Conservation (phyloP, 2,888 invertebrate genomes). For the Dorcus parallelipipedus region DNA sequence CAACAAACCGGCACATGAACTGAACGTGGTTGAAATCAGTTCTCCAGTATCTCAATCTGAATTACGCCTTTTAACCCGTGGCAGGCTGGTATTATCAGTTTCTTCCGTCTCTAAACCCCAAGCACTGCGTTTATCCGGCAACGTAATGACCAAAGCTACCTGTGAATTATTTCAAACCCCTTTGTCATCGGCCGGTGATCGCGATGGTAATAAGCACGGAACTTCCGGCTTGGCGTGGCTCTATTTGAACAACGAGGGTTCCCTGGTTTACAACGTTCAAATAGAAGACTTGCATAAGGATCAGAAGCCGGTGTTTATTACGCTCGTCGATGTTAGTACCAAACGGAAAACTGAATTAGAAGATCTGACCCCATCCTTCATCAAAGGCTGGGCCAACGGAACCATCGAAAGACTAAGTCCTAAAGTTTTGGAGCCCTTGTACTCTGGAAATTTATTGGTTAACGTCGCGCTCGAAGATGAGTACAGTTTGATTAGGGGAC, state of each 20-base stretch:
- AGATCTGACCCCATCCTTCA: conserved; percentile 60
- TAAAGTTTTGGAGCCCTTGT: conserved; percentile 76
- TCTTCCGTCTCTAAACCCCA: conserved; percentile 67
- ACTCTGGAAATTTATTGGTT: conserved; percentile 76
- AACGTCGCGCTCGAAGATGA: conserved; percentile 65
- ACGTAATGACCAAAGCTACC: conserved; percentile 68
- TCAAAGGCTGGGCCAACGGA: conserved; percentile 66
- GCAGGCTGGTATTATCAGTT: conserved; percentile 68
- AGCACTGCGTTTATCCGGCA: conserved; percentile 64
- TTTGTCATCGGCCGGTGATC: conserved; percentile 51
- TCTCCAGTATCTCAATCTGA: conserved; percentile 75
- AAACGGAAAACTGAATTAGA: conserved; percentile 72
- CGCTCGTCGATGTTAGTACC: conserved; percentile 65
- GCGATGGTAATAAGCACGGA: conserved; percentile 40
- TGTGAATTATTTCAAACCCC: conserved; percentile 80
- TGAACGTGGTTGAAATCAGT: conserved; percentile 75
- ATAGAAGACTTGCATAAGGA: conserved; percentile 61
- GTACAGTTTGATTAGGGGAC: conserved; percentile 62
- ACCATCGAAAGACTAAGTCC: conserved; percentile 75
- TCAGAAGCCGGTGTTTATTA: conserved; percentile 58
- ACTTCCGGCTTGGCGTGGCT: conserved; percentile 72
- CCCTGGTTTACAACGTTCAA: conserved; percentile 73
- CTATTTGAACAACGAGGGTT: conserved; percentile 74
- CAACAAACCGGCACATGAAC: conserved; percentile 69
- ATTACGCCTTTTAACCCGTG: conserved; percentile 70